phyloP scores from a whole-genome alignment of 2,888 invertebrate species.

The Alsophila aescularia region DNA sequence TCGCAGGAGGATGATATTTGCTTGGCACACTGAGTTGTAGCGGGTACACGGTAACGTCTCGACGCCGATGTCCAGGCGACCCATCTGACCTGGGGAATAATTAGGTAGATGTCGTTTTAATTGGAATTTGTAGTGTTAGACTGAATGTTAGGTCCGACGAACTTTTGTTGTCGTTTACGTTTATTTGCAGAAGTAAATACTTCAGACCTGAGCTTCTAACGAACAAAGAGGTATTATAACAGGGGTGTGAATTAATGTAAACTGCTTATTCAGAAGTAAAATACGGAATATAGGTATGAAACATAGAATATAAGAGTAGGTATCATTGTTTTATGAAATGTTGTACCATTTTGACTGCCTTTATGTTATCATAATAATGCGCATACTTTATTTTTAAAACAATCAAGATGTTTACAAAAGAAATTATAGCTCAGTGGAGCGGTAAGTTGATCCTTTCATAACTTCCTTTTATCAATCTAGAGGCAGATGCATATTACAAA shows the following conservation, averaged over 20 bases:
- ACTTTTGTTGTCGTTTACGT: not conserved
- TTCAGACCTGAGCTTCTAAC: no score
- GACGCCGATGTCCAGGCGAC: conserved; percentile 90
- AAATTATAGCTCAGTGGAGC: conserved; percentile 12
- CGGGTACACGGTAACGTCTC: conserved; percentile 93
- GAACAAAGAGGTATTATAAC: no score
- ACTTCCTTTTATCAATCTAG: conserved; percentile 6
- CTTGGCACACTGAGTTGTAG: conserved; percentile 95
- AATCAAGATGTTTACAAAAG: conserved; percentile 20
- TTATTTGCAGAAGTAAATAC: no score
- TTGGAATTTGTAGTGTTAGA: conserved; percentile 5
- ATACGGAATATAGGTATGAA: no score
- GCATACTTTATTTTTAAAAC: conserved; percentile 6
- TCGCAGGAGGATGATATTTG: conserved; percentile 91
- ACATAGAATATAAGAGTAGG: no score
- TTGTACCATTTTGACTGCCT: not conserved
- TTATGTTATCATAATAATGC: conserved; percentile 13
- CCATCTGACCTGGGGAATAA: conserved; percentile 82
- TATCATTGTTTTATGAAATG: not conserved
- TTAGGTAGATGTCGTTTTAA: conserved; percentile 14
- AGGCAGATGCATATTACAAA: not conserved
- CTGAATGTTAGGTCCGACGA: not conserved
- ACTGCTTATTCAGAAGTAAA: not conserved
- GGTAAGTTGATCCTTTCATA: conserved; percentile 24
- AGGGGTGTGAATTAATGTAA: no score